Evolutionary conservation across 2,888 invertebrate genomes (phyloP), one percentile per base, ranked within the genome.

Genomic region (Eurois occulta): DNA sequence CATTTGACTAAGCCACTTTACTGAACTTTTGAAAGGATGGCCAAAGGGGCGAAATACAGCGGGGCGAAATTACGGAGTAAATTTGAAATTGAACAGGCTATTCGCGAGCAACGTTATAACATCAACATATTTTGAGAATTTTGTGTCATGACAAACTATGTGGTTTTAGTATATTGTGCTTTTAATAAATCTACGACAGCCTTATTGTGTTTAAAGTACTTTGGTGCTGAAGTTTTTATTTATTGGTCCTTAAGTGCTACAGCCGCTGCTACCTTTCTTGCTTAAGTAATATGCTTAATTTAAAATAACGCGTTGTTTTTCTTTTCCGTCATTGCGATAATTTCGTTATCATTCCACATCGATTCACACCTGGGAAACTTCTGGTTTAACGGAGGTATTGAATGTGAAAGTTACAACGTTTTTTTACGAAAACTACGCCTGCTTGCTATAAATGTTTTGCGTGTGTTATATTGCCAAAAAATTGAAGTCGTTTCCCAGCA

Each of bases 1-100:
- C 91, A 93, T 94, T 93, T 92, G 90, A 91, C 92, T 93, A 91
- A 94, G 93, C 93, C 91, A 93, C 92, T 94, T 92, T 91, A 85
- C 86, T 86, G 79, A 73, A 87, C 81, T 86, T 87, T 80, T 83
- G 68, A 75, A 76, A 72, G 68, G 79, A 52, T 81, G 87, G 90
- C 52, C 2, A 77, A 86, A 90, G 85, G 60, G 43, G 86, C 2
- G 72, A 76, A 84, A 72, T 67, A 10, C 1, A 77, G 87, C 84
- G 84, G 71, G 35, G 86, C 48, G 32, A 62, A 43, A 32, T 60
- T 7, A 11, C 24, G 52, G 4, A 24, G 32, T 43, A 21, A 48
- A 65, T 32, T 67, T 43, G n/a, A 48, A 55, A 41, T 68, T 46
- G 28, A 52, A 43, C 35, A 6, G 35, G n/a, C 7, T 68, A 13